phyloP scores from a whole-genome alignment of 2,113 vertebrate species.

The Lophochroa leadbeateri region DNA sequence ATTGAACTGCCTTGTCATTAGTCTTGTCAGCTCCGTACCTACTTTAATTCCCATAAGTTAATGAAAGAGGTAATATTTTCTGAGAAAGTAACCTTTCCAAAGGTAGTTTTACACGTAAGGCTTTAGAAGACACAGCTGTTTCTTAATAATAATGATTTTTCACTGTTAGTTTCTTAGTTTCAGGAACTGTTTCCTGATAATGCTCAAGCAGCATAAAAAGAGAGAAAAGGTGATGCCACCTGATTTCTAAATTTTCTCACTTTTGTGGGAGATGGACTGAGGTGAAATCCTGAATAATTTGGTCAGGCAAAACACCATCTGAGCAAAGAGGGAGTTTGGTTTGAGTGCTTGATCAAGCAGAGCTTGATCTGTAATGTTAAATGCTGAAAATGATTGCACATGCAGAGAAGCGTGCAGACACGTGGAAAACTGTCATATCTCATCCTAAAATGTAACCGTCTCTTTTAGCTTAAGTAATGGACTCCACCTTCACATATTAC shows the following conservation, averaged over 20 bases:
- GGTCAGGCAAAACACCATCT: not conserved
- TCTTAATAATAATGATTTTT: not conserved
- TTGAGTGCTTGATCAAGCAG: not conserved
- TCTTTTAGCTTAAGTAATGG: not conserved
- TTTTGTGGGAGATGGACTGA: not conserved
- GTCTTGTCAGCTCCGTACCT: not conserved
- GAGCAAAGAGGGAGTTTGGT: not conserved
- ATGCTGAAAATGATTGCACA: not conserved
- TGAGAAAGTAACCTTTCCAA: not conserved
- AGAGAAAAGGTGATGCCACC: not conserved
- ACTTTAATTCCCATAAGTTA: not conserved
- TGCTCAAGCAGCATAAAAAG: not conserved
- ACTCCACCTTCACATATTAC: not conserved
- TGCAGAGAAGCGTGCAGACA: not conserved
- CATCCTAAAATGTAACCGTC: not conserved
- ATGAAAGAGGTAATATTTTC: not conserved
- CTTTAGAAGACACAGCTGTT: not conserved
- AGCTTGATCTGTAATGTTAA: not conserved
- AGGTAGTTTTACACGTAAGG: not conserved
- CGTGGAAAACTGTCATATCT: not conserved
- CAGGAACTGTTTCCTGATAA: not conserved
- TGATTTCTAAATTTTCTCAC: not conserved
- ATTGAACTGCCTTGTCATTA: not conserved
- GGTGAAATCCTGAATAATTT: not conserved
- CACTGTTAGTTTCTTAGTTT: not conserved